These are phyloP conservation scores for Aurelia aurita DNA, from an alignment of 30 jellyfish, hydroid and myxozoan genomes.

Conservation along the genomic window DNA sequence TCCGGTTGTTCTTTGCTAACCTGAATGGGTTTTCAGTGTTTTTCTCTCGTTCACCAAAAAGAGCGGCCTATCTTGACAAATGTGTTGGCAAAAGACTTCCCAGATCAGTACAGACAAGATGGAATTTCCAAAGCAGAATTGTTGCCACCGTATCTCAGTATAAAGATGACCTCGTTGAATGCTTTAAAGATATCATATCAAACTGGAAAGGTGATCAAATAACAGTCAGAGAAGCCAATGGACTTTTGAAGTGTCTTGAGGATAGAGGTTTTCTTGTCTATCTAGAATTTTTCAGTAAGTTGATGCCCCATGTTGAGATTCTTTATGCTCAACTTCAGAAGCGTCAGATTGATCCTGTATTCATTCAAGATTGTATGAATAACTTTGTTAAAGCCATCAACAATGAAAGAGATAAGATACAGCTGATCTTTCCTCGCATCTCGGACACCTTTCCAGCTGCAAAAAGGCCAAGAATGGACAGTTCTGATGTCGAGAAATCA, in stretches of 20 bases:
- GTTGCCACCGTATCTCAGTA: slow-evolving; percentile 36
- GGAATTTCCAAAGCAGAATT: slow-evolving; percentile 60
- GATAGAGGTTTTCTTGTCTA: slow-evolving; percentile 47
- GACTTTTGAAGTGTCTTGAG: slow-evolving; percentile 23
- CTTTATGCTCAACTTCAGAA: slow-evolving; percentile 63
- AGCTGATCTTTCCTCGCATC: background rate
- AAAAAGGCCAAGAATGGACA: slow-evolving; percentile 39
- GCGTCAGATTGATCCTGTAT: slow-evolving; percentile 57
- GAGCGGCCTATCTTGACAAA: slow-evolving; percentile 27
- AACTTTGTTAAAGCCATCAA: slow-evolving; percentile 17
- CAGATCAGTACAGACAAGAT: slow-evolving; percentile 50
- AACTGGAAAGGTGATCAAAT: slow-evolving; percentile 48
- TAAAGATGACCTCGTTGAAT: slow-evolving; percentile 23
- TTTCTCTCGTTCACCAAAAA: slow-evolving; percentile 34
- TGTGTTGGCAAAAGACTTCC: slow-evolving; percentile 21
- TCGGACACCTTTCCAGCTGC: slow-evolving; percentile 1
- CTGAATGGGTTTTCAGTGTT: slow-evolving; percentile 31
- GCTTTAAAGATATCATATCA: slow-evolving; percentile 34
- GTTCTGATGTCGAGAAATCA: slow-evolving; percentile 42
- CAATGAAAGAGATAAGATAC: slow-evolving; percentile 15
- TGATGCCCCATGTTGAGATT: slow-evolving; percentile 46
- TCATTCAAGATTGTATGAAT: slow-evolving; percentile 28
- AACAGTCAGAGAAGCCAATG: slow-evolving; percentile 65
- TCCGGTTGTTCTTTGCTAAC: slow-evolving; percentile 53
- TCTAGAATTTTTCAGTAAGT: slow-evolving; percentile 26